Evolutionary conservation across 2,797 vertebrate species (phyloP).

Genomic region (Dipus sagitta): DNA sequence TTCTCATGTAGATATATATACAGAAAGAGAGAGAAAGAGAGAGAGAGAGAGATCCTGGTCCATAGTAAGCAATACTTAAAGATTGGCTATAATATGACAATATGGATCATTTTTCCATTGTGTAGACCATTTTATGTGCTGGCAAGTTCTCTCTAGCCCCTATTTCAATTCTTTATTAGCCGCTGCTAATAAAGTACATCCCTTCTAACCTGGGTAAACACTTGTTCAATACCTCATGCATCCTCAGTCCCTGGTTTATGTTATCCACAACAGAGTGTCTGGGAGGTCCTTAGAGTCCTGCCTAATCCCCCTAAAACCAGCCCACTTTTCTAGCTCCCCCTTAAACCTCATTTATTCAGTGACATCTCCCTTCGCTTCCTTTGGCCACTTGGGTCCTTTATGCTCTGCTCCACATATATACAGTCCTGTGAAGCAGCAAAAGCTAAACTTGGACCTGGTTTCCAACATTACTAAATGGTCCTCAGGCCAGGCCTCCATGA

Average conservation of each 20-base stretch:
- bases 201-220: not conserved
- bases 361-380: not conserved
- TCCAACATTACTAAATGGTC: not conserved
- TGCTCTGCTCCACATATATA: not conserved
- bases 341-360: not conserved
- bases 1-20: too few species aligned
- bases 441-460: not conserved
- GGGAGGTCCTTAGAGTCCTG: too few species aligned
- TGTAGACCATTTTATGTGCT: not conserved
- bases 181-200: too few species aligned
- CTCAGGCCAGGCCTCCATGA: not conserved
- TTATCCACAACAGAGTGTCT: too few species aligned
- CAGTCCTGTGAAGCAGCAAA: not conserved
- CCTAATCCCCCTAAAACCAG: not conserved
- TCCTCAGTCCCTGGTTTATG: not conserved
- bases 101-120: not conserved
- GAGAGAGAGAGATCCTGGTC: not conserved
- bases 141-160: not conserved
- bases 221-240: not conserved
- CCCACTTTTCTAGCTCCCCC: fast-evolving
- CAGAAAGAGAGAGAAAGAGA: not conserved
- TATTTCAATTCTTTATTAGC: not conserved
- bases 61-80: not conserved
- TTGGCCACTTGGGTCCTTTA: not conserved
- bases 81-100: not conserved